Evolutionary conservation across 1,140 invertebrate species (phyloP), one percentile per base, ranked within the genome.

Genomic region (Euwallacea similis): DNA sequence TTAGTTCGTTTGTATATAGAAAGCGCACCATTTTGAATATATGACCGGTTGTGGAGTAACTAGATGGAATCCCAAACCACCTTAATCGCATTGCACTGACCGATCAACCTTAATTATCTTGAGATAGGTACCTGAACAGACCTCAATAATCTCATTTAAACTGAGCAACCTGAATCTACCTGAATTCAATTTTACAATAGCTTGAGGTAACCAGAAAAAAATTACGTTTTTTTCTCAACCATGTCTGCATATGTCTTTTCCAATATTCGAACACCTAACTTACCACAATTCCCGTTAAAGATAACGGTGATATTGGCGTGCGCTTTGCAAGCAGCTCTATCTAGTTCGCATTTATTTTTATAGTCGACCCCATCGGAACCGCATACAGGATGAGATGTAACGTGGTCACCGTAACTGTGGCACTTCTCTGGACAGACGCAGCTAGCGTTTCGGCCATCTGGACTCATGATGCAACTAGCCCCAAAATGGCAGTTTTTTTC

Each of bases 201-300:
- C 21, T 4, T 33, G 21, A 33, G 21, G 4, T 33, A 33, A 33
- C 21, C 21, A 4, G 21, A 33, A 33, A 4, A 33, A 33, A 33
- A 33, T 2, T 33, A 2, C 21, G 21, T 33, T 33, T 33, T 33
- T 33, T 33, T 33, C 21, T 33, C 1, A 33, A 33, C 21, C 21
- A 33, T 33, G 1, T 33, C 4, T 33, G 6, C 54, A 67, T 50
- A 44, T 33, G 41, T 15, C 7, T n/a, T 42, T 8, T 55, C 44
- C 64, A 55, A 7, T 15, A 63, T 47, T 61, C n/a, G 6, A 61
- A 61, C 7, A 42, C n/a, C n/a, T 47, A 63, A 63, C 13, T 53
- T 54, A 69, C 94, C 94, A 83, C 95, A 97, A 85, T 92, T 93
- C 54, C 95, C 95, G 67, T 87, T 86, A 82, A 92, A 96, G 79